Base-by-base conservation (phyloP, 2,113 vertebrate species). In the Amphilophus citrinellus region DNA sequence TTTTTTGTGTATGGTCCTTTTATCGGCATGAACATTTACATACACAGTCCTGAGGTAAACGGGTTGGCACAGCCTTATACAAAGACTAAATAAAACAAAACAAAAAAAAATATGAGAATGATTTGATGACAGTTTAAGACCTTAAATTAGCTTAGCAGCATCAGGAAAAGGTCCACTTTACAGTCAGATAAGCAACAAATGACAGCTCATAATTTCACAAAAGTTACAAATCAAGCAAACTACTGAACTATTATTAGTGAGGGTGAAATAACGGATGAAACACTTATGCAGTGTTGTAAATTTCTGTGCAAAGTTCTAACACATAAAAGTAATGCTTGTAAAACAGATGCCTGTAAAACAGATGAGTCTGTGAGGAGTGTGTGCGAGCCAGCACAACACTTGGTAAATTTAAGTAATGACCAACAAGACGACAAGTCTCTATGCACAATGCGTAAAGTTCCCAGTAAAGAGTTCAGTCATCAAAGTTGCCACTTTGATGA, bases 41-140 rank as follows among this genome's bases (percentile, higher is more conserved):
- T 32, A 77, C 77, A 77, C 73, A 84, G 71, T 83, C 88, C 87
- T 93, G 93, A 93, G 92, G 91, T 88, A 90, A 76, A 90, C 53
- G 42, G 56, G 78, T 91, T 88, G 87, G 84, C 79, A 90, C 84
- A 66, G 62, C 79, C 79, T 83, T 11, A 66, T 5, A 63, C 17
- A 50, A 56, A 84, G 79, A 50, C 62, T 27, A 20, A 88, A 91
- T 5, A 61, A 68, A 68, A 37, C 37, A 37, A 37, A 37, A 24
- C 24, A 24, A 24, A 39, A 39, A 39, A 39, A 10, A 2, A 39
- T 35, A 35, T 39, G 37, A 39, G 37, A 39, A 39, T 39, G 7
- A 9, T 20, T 59, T 11, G 17, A 76, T 10, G 57, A 30, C 65
- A 47, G 22, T 80, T 79, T 82, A 89, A 77, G 61, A 86, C 39